These are phyloP conservation scores for Dryomyza anilis DNA, from an alignment of 2,888 invertebrate species.

Conservation along the genomic window DNA sequence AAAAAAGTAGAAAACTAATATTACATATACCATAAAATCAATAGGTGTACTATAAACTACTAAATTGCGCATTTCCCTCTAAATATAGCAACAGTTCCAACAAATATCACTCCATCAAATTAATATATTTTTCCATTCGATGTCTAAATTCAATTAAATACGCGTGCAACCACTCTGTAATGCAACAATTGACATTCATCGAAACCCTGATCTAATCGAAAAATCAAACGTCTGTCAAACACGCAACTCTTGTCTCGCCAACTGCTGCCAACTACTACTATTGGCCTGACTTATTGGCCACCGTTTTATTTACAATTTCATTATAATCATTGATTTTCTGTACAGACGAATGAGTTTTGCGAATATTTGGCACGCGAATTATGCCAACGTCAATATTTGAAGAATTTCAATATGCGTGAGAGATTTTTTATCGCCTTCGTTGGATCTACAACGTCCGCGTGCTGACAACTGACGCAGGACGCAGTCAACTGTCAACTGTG, in stretches of 20 bases:
- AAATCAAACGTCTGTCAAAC: neutral
- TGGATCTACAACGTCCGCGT: no score
- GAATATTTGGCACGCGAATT: no score
- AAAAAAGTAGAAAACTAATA: no score
- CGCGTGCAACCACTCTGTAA: neutral
- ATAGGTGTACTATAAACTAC: neutral
- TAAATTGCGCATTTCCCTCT: neutral
- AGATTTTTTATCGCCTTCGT: no score
- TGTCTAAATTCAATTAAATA: neutral
- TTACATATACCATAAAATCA: neutral
- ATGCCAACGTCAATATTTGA: neutral
- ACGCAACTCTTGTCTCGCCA: no score
- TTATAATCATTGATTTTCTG: no score
- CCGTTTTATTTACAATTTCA: no score
- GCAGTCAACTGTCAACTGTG: no score
- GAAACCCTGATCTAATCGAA: neutral
- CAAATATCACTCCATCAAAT: neutral
- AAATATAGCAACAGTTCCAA: neutral
- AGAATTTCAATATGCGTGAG: constrained; percentile 3
- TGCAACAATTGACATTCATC: neutral
- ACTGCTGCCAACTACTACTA: no score
- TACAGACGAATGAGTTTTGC: neutral
- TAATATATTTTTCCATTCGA: no score
- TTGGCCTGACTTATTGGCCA: neutral
- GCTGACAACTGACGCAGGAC: no score